Evolutionary conservation across 2,888 invertebrate genomes (phyloP).

Genomic region (Leptinotarsa rubiginosa): DNA sequence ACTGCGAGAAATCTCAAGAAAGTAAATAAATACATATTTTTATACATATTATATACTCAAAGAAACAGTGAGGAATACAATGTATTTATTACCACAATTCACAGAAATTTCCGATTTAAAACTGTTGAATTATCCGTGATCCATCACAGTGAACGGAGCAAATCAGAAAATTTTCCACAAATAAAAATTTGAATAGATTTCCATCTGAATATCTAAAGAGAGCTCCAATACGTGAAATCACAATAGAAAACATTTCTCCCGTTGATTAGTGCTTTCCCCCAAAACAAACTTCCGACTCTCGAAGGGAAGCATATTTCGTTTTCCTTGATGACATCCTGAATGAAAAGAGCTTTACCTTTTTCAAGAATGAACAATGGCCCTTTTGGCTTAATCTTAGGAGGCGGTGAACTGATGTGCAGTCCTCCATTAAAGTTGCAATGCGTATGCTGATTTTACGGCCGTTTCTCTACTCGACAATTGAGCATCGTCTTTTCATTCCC

Average conservation of each 20-base stretch:
- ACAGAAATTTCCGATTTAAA: no score
- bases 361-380: slow-evolving; percentile 30
- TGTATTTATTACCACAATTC: no score
- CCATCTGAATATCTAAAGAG: background rate
- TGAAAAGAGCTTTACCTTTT: slow-evolving; percentile 31
- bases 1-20: no score
- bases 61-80: no score
- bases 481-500: slow-evolving; percentile 32
- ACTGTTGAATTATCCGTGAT: no score
- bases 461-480: slow-evolving; percentile 36
- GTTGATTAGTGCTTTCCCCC: slow-evolving; percentile 31
- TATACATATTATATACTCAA: no score
- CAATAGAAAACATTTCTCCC: slow-evolving; percentile 21
- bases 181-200: no score
- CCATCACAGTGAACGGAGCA: no score
- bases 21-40: no score
- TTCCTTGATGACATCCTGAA: slow-evolving; percentile 35
- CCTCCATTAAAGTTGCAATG: slow-evolving; percentile 35
- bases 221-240: background rate
- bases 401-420: slow-evolving; percentile 34
- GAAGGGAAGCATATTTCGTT: slow-evolving; percentile 32
- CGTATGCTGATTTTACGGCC: slow-evolving; percentile 41
- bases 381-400: slow-evolving; percentile 34
- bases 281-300: slow-evolving; percentile 30
- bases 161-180: no score